Base-by-base conservation (phyloP, 1,140 invertebrate species). In the Heliconius nattereri region DNA sequence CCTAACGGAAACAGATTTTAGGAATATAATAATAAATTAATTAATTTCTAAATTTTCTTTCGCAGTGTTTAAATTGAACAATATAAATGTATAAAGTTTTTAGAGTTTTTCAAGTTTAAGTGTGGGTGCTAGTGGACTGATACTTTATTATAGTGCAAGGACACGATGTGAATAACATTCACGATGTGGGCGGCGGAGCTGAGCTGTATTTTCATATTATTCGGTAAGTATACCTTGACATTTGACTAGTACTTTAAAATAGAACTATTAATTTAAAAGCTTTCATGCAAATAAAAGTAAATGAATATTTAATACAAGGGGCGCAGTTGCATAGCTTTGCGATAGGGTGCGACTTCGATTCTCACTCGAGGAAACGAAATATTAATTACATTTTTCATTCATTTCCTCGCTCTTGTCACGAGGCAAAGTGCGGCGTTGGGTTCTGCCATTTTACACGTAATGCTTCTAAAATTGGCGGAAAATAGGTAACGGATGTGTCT, bases 141-240 rank as follows among this genome's bases (percentile, higher is more conserved):
- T 75, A 74, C 79, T 86, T 73, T 74, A 71, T 49, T 74, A 71
- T 26, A 81, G 75, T 81, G 81, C 83, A 84, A 82, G 85, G 81
- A 85, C 86, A 91, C 89, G 79, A 92, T 93, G 91, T 94, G 89
- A 92, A 86, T 80, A 82, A 80, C 77, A 80, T 80, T 80, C 80
- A 78, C 74, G 78, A 94, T 94, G 91, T 94, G 91, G 92, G 88
- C 90, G 83, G 91, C 88, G 78, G 86, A 90, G 89, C 86, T 94
- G 74, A 90, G 89, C 87, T 93, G 88, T 89, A 88, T 94, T 81
- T 91, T 94, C 82, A 87, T 94, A 87, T 90, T 93, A 85, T 94
- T 94, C 83, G 92, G 92, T 94, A 79, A 94, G 91, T 92, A 76
- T 35, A 66, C 72, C 78, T 78, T 66, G 11, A 66, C 23, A 66